A percentile compares a stretch with the other conserved stretches of the same genome.
Evolutionary conservation across 2,888 invertebrate species (phyloP).

Genomic region (Luperina nickerlii): DNA sequence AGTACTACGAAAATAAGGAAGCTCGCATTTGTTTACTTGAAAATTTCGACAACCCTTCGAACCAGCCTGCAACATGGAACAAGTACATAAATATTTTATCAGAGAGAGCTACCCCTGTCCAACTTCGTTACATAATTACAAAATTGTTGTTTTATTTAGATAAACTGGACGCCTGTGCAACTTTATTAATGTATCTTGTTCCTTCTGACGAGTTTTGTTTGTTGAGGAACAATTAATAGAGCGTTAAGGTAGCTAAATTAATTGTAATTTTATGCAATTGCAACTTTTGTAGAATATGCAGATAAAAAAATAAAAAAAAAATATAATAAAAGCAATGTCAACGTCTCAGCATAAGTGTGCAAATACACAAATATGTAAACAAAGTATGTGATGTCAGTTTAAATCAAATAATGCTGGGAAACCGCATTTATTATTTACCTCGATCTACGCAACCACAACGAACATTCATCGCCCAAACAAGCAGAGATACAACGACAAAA

Average conservation of each 20-base stretch:
- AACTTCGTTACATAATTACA: slow-evolving; percentile 60
- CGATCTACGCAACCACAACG: background rate
- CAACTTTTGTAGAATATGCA: too few species aligned
- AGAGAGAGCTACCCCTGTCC: slow-evolving; percentile 53
- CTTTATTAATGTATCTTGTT: slow-evolving; percentile 42
- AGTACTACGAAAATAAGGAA: slow-evolving; percentile 33
- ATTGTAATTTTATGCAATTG: background rate
- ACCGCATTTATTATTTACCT: background rate
- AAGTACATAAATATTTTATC: slow-evolving; percentile 63
- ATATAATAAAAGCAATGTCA: background rate
- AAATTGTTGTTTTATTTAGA: slow-evolving; percentile 61
- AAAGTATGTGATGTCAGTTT: background rate
- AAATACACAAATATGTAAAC: background rate
- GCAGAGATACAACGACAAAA: background rate
- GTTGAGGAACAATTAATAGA: slow-evolving; percentile 3
- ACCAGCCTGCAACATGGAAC: slow-evolving; percentile 31
- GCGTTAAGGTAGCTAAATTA: background rate
- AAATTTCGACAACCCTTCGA: slow-evolving; percentile 59
- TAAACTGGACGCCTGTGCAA: slow-evolving; percentile 42
- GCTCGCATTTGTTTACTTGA: slow-evolving; percentile 54
- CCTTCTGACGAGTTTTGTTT: slow-evolving; percentile 19
- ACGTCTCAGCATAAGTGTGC: background rate
- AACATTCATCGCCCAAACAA: background rate
- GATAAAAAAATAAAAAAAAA: background rate
- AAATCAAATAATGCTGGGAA: background rate